phyloP scores from a whole-genome alignment of 2,888 invertebrate genomes.

The Cheilosia scutellata region DNA sequence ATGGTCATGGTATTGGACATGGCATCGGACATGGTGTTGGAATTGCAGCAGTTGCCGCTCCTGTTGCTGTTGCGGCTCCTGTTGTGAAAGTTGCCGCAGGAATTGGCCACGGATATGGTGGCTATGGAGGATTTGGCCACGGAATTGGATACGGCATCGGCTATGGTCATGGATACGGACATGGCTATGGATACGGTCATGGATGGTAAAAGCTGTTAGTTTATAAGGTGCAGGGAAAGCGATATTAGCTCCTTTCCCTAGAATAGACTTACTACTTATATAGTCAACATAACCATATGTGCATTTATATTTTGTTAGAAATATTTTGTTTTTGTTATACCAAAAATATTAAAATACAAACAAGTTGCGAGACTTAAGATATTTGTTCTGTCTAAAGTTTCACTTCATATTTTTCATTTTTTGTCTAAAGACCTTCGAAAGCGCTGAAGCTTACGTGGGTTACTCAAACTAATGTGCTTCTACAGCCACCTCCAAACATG shows the following conservation, averaged over 20 bases:
- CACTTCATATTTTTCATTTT: background rate
- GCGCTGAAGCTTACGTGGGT: too few species aligned
- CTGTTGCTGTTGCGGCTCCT: constrained; percentile 77
- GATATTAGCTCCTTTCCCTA: constrained; percentile 77
- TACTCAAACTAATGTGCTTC: too few species aligned
- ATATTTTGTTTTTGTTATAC: constrained; percentile 58
- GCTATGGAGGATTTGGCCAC: constrained; percentile 48
- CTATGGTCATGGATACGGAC: constrained; percentile 53
- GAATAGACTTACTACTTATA: constrained; percentile 46
- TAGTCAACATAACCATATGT: constrained; percentile 49
- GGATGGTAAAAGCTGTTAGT: constrained; percentile 78
- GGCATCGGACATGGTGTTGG: constrained; percentile 78
- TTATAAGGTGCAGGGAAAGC: constrained; percentile 44
- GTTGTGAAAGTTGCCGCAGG: constrained; percentile 63
- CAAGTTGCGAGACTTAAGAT: background rate
- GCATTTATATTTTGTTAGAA: constrained; percentile 40
- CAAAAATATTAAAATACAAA: constrained; percentile 65
- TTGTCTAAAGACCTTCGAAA: too few species aligned
- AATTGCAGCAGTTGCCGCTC: constrained; percentile 77
- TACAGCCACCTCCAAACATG: too few species aligned
- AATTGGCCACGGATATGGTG: constrained; percentile 77
- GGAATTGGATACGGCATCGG: constrained; percentile 55
- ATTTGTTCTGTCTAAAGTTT: background rate
- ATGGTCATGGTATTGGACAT: constrained; percentile 78
- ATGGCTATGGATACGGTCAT: constrained; percentile 76